Percentiles rank a stretch among this genome's conserved stretches.
Evolutionary conservation across 2,113 vertebrate genomes (phyloP).

Genomic region (Oryctolagus cuniculus): mOryCun1.1 NC_091452.1:23613001-23613500

Average conservation of each 20-base stretch:
- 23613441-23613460: constrained; percentile 28
- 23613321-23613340: constrained; percentile 58
- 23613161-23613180: not conserved
- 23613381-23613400: constrained; percentile 29
- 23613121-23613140: not conserved
- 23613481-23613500: constrained; percentile 49
- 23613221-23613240: constrained; percentile 12
- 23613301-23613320: not conserved
- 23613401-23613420: constrained; percentile 26
- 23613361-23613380: constrained; percentile 8
- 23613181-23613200: not conserved
- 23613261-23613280: not conserved
- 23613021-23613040: constrained; percentile 21
- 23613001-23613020: not conserved
- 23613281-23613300: constrained; percentile 32
- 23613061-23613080: not conserved
- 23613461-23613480: constrained; percentile 45
- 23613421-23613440: not conserved
- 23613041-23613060: not conserved
- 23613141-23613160: not conserved
- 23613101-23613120: not conserved
- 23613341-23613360: constrained; percentile 18
- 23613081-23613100: not conserved
- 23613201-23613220: not conserved
- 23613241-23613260: not conserved